These are phyloP conservation scores for Xiphorhynchus elegans DNA, from an alignment of 2,113 vertebrate species.

Conservation along the genomic window DNA sequence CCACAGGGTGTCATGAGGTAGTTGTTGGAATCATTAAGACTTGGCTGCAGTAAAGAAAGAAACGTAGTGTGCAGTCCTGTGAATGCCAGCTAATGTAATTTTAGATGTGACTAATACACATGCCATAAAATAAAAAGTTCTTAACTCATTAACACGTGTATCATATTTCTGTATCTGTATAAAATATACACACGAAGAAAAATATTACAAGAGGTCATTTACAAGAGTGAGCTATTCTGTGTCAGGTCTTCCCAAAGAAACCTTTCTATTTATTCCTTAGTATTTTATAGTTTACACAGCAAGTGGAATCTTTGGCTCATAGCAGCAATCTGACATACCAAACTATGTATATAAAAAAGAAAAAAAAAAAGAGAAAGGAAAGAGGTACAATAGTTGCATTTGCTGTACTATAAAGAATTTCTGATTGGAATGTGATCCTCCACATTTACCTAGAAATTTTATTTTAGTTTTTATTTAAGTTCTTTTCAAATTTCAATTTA, in stretches of 20 bases:
- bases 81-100: slow-evolving; percentile 38
- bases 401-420: neutral
- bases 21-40: slow-evolving; percentile 60
- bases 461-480: neutral
- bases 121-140: slow-evolving; percentile 56
- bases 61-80: slow-evolving; percentile 29
- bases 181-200: slow-evolving; percentile 15
- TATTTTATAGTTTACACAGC: slow-evolving; percentile 1
- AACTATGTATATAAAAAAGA: neutral
- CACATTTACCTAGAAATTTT: neutral
- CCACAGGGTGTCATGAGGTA: slow-evolving; percentile 86
- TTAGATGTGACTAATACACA: slow-evolving; percentile 59
- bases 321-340: neutral
- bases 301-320: slow-evolving; percentile 14
- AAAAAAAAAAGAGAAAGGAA: neutral
- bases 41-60: slow-evolving; percentile 25
- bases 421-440: neutral
- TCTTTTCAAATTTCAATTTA: neutral
- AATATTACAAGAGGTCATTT: slow-evolving; percentile 37
- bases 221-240: slow-evolving; percentile 1
- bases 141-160: slow-evolving; percentile 65
- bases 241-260: slow-evolving; percentile 22
- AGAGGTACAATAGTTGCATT: neutral
- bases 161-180: slow-evolving; percentile 52
- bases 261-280: neutral